Conservation (phyloP, 2,797 vertebrate species). For the Enteromius anoplus region DNA sequence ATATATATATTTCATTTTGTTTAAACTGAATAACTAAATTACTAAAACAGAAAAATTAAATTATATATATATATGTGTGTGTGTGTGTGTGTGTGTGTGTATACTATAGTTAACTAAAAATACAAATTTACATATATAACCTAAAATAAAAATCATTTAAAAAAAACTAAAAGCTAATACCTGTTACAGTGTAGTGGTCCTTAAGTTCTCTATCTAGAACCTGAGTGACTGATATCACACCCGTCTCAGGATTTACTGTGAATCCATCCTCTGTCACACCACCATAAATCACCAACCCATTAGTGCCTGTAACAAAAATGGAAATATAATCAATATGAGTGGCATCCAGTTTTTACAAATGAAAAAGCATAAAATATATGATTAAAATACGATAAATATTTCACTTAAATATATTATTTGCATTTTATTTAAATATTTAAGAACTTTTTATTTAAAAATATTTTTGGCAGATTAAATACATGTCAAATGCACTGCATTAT, state of each 20-base stretch:
- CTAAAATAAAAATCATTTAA: neutral
- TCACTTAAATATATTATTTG: neutral
- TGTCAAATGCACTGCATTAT: neutral
- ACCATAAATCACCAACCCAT: conserved; percentile 90
- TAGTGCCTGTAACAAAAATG: conserved; percentile 74
- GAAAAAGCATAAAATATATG: neutral
- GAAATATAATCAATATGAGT: neutral
- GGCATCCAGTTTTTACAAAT: neutral
- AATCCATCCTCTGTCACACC: conserved; percentile 88
- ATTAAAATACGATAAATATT: neutral
- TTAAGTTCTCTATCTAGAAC: conserved; percentile 86
- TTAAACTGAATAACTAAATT: neutral
- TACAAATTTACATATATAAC: neutral
- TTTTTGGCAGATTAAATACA: neutral
- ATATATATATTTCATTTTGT: neutral
- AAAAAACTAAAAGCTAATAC: conserved; percentile 69
- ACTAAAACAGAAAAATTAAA: neutral
- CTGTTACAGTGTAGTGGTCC: conserved; percentile 86
- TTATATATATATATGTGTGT: no score
- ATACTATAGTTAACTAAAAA: neutral
- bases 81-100: no score
- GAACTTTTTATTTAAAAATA: neutral
- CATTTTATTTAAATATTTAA: neutral
- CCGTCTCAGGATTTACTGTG: conserved; percentile 87
- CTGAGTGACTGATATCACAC: conserved; percentile 86